phyloP scores from a whole-genome alignment of 2,888 invertebrate genomes.

The Drosophila subsilvestris region DNA sequence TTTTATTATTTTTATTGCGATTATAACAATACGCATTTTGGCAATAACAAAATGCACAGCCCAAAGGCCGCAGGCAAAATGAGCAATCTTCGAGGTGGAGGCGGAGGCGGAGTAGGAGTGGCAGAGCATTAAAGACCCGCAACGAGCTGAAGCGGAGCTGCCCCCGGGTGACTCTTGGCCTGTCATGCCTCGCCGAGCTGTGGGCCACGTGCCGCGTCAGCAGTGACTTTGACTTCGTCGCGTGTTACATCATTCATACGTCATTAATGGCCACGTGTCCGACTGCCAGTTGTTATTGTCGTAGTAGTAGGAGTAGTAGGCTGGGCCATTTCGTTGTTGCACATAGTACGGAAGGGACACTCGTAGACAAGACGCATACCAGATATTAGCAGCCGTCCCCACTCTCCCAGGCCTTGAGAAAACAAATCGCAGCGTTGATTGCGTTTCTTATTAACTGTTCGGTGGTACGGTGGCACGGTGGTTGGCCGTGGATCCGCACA shows the following conservation, averaged over 20 bases:
- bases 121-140: constrained; percentile 57
- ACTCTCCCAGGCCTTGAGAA: constrained; percentile 70
- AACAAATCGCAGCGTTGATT: constrained; percentile 82
- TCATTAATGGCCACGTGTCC: constrained; percentile 84
- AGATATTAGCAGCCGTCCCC: constrained; percentile 72
- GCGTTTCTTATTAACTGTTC: constrained; percentile 78
- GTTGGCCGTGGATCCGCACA: constrained; percentile 58
- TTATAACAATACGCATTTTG: constrained; percentile 66
- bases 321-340: constrained; percentile 69
- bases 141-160: constrained; percentile 23
- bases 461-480: constrained; percentile 51
- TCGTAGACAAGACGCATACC: constrained; percentile 48
- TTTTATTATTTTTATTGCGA: constrained; percentile 47
- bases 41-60: constrained; percentile 39
- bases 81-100: constrained; percentile 58
- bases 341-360: constrained; percentile 7
- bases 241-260: constrained; percentile 85
- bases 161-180: constrained; percentile 38
- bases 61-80: constrained; percentile 33
- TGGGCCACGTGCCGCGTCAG: constrained; percentile 70
- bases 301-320: constrained; percentile 61
- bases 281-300: constrained; percentile 58
- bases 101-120: constrained; percentile 39
- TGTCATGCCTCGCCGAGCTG: constrained; percentile 71
- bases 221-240: constrained; percentile 66